These are phyloP conservation scores for Drosophila parvula DNA, from an alignment of 1,140 invertebrate genomes.

Conservation along the genomic window DNA sequence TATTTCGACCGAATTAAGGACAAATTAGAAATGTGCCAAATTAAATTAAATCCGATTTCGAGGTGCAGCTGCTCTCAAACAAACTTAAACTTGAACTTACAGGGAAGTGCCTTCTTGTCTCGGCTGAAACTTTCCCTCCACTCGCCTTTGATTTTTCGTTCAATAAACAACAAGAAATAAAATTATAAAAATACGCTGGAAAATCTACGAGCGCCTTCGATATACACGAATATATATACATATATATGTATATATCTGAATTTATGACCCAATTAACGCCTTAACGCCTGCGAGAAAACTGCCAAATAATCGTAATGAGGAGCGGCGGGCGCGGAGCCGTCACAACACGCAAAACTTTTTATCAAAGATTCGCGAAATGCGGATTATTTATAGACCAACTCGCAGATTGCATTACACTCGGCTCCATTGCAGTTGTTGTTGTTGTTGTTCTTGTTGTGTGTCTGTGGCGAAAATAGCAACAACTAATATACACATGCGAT, in stretches of 20 bases:
- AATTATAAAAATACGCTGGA: slow-evolving; percentile 68
- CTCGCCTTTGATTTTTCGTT: slow-evolving; percentile 16
- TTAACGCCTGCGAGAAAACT: slow-evolving; percentile 68
- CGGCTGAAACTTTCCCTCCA: background rate
- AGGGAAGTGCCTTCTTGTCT: slow-evolving; percentile 21
- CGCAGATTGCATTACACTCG: slow-evolving; percentile 71
- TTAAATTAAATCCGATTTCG: slow-evolving; percentile 8
- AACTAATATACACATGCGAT: slow-evolving; percentile 42
- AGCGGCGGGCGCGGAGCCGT: slow-evolving; percentile 15
- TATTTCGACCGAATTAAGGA: slow-evolving; percentile 13
- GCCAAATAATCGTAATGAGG: slow-evolving; percentile 52
- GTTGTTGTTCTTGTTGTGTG: slow-evolving; percentile 28
- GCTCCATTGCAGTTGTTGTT: slow-evolving; percentile 60
- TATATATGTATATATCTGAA: slow-evolving; percentile 49
- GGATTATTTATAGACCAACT: slow-evolving; percentile 67
- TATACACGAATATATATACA: slow-evolving; percentile 10
- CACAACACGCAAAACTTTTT: slow-evolving; percentile 63
- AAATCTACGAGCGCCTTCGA: slow-evolving; percentile 19
- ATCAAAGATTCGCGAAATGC: slow-evolving; percentile 71
- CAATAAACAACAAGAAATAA: slow-evolving; percentile 27
- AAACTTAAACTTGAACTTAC: slow-evolving; percentile 74
- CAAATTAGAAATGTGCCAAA: slow-evolving; percentile 26
- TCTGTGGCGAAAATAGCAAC: slow-evolving; percentile 58
- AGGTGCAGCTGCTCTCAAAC: slow-evolving; percentile 19
- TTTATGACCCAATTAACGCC: slow-evolving; percentile 80